These are phyloP conservation scores for Aplochiton taeniatus DNA, from an alignment of 2,797 vertebrate genomes.

Conservation along the genomic window DNA sequence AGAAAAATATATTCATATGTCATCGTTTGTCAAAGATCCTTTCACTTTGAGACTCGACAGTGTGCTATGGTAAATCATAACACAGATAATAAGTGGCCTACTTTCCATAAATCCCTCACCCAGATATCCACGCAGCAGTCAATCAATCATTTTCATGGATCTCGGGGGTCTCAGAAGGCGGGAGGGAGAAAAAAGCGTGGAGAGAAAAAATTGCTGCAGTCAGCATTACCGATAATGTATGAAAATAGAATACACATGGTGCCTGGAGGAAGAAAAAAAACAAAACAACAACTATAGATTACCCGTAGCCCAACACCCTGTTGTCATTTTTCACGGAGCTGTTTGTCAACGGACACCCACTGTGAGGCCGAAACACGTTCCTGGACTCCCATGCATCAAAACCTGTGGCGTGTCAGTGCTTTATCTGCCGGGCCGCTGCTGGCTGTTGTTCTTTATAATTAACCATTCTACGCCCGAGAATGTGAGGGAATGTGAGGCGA, in stretches of 20 bases:
- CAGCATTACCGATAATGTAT: constrained; percentile 50
- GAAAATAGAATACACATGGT: constrained; percentile 49
- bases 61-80: constrained; percentile 2
- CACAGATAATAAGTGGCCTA: constrained; percentile 20
- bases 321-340: constrained; percentile 56
- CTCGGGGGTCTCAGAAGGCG: constrained; percentile 28
- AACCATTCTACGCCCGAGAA: constrained; percentile 34
- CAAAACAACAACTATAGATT: constrained; percentile 52
- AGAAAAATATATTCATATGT: background rate
- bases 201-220: constrained; percentile 44
- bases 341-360: constrained; percentile 42
- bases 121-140: constrained; percentile 34
- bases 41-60: background rate
- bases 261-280: constrained; percentile 7
- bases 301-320: constrained; percentile 31
- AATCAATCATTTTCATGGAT: constrained; percentile 55
- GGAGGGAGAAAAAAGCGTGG: constrained; percentile 1
- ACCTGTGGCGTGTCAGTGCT: constrained; percentile 40
- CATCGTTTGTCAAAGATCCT: background rate
- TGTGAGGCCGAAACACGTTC: constrained; percentile 24
- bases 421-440: constrained; percentile 35
- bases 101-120: constrained; percentile 31
- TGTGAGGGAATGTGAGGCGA: constrained; percentile 48
- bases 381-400: constrained; percentile 43
- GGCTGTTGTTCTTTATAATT: constrained; percentile 66